Percentiles rank a stretch among this genome's conserved stretches.
phyloP scores from a whole-genome alignment of 2,113 vertebrate genomes.

The Ageneiosus marmoratus region DNA sequence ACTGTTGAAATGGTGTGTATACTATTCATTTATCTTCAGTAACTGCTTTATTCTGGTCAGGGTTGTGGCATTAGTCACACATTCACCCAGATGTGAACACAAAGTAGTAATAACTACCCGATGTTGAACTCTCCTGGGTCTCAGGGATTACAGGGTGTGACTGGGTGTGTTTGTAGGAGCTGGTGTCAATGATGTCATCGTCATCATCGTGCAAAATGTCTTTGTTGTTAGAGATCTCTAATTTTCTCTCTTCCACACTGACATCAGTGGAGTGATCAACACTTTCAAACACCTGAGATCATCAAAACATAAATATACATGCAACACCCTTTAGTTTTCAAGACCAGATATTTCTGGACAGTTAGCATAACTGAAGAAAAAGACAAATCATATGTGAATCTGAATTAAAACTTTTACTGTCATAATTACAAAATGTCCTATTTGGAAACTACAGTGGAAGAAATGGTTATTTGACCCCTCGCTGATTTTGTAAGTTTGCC shows the following conservation, averaged over 20 bases:
- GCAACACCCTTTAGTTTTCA: not conserved
- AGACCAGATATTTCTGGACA: not conserved
- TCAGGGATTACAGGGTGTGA: slow-evolving; percentile 35
- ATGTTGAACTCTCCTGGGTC: not conserved
- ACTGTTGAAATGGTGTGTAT: not conserved
- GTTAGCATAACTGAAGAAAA: not conserved
- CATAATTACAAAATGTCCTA: not conserved
- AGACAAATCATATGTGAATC: not conserved
- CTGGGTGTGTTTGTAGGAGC: slow-evolving; percentile 40
- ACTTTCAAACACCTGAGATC: slow-evolving; percentile 40
- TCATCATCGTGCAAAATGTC: not conserved
- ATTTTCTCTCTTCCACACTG: not conserved
- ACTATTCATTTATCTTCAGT: not conserved
- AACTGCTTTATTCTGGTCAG: not conserved
- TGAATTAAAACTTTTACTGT: not conserved
- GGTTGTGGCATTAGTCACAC: not conserved
- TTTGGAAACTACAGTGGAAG: not conserved
- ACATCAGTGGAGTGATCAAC: not conserved
- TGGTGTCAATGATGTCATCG: slow-evolving; percentile 31
- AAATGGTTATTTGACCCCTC: too few relatives aligned
- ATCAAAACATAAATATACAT: not conserved
- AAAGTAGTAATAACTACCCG: not conserved
- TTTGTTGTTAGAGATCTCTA: not conserved
- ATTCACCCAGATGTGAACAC: not conserved
- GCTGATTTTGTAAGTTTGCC: too few relatives aligned